Evolutionary conservation across 2,888 invertebrate species (phyloP).

Genomic region (Belgica antarctica): DNA sequence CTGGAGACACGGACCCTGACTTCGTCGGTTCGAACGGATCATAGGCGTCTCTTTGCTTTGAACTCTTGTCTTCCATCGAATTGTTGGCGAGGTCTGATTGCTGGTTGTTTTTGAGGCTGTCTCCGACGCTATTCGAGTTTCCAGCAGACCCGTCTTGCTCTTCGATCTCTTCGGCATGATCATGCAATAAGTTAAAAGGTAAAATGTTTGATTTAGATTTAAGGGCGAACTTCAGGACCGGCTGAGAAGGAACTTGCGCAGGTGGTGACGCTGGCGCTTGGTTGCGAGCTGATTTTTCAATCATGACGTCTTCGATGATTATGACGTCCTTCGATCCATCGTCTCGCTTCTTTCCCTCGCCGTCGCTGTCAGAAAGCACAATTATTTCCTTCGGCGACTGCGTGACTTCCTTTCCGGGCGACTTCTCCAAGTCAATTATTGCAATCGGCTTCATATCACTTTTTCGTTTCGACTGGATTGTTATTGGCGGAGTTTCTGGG

Average conservation of each 20-base stretch:
- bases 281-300: slow-evolving; percentile 46
- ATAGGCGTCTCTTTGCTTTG: slow-evolving; percentile 64
- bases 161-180: slow-evolving; percentile 58
- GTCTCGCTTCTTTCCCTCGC: slow-evolving; percentile 50
- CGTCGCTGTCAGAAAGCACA: slow-evolving; percentile 78
- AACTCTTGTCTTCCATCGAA: slow-evolving; percentile 41
- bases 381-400: slow-evolving; percentile 79
- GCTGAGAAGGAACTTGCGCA: slow-evolving; percentile 59
- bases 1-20: slow-evolving; percentile 67
- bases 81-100: background rate
- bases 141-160: slow-evolving; percentile 46
- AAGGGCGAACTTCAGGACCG: slow-evolving; percentile 59
- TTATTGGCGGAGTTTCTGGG: slow-evolving; percentile 45
- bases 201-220: slow-evolving; percentile 59
- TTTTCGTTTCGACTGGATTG: slow-evolving; percentile 57
- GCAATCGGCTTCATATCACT: slow-evolving; percentile 67
- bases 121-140: slow-evolving; percentile 40
- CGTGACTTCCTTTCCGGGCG: slow-evolving; percentile 78
- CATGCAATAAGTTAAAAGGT: slow-evolving; percentile 63
- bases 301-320: slow-evolving; percentile 46
- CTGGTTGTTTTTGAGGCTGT: slow-evolving; percentile 39
- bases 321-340: slow-evolving; percentile 30
- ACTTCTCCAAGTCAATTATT: slow-evolving; percentile 80
- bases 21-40: slow-evolving; percentile 91
- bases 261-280: slow-evolving; percentile 60